Evolutionary conservation across 2,888 invertebrate species (phyloP), one percentile per base, ranked within the genome.

Genomic region (Odontocolon sp.): DNA sequence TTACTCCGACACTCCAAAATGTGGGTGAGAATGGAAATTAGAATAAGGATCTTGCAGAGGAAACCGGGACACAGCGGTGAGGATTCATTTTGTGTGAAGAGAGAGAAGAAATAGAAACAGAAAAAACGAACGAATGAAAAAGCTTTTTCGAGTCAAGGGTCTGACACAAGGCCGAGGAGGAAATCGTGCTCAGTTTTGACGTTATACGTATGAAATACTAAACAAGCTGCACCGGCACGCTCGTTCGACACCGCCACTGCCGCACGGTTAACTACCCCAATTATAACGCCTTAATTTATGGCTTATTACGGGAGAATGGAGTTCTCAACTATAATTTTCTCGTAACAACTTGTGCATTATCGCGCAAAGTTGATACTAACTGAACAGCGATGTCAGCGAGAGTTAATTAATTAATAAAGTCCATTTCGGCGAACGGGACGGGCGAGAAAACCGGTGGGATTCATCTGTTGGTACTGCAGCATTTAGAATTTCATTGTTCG

Each of bases 281-380:
- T 78, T 77, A 80, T 77, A 78, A 74, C 76, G 64, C 63, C 36
- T 56, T 68, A 80, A 77, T 80, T 78, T 64, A 80, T 69, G 70
- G 59, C 63, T 67, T 74, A 77, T 76, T 74, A 71, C 70, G 57
- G 52, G 56, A 71, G 45, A 78, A 78, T 73, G 73, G 26, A 66
- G 57, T 77, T 77, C 45, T 45, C 45, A 59, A 61, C 73, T 64
- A 68, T 40, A 64, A 77, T 77, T 66, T 79, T 42, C 69, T 63
- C 63, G 50, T 69, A 64, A 68, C 64, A 47, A 63, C 67, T 59
- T 31, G 33, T 36, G 47, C 69, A 61, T 70, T 70, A 74, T 56
- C 70, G 70, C 74, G 47, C 42, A 57, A 67, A 73, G 68, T 78
- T 68, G 59, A 68, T 40, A 68, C 64, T 61, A 64, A 67, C 71